Base-by-base conservation (phyloP, 2,113 vertebrate genomes). In the Kobus ellipsiprymnus region DNA sequence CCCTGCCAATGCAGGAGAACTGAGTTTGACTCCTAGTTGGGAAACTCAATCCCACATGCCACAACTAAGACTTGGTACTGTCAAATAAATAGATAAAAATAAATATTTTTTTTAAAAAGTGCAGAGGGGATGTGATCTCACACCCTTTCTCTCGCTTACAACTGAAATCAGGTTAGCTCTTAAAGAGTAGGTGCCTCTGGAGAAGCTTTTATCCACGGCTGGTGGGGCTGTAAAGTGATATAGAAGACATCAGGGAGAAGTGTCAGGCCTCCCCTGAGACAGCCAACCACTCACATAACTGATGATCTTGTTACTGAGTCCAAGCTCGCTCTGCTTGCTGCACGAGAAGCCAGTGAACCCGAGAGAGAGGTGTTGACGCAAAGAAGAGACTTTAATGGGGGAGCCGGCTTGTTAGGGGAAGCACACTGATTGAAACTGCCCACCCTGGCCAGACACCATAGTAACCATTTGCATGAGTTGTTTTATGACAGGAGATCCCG, bases 281-380 rank as follows among this genome's bases (percentile, higher is more conserved):
- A 2, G 11, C 12, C 8, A 13, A 5, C 36, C 48, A 10, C 27
- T 54, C 71, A 29, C 71, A 25, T 3, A 8, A 25, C 4, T 3
- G 1, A 7, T 0, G 17, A 44, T 36, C 29, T 67, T n/a, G 8
- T 19, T 67, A 2, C 8, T 5, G 33, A 67, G 33, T 19, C 33
- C 33, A 19, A 67, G 64, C 33, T 67, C 2, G 0, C 64, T 67
- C 64, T n/a, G 33, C 64, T 67, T n/a, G 16, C 64, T 4, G 33
- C 33, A 0, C 0, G 2, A 19, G 33, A 10, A 6, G 33, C 33
- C 64, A n/a, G 0, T 19, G 64, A 19, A 19, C 10, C 62, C 17
- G 33, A n/a, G 64, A 67, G 16, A 67, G 16, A 19, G 33, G 64
- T n/a, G 16, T 10, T 67, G 64, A 67, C 33, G 33, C 64, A n/a